Evolutionary conservation across 2,888 invertebrate genomes (phyloP), one percentile per base, ranked within the genome.

Genomic region (Heliothis peltigera): DNA sequence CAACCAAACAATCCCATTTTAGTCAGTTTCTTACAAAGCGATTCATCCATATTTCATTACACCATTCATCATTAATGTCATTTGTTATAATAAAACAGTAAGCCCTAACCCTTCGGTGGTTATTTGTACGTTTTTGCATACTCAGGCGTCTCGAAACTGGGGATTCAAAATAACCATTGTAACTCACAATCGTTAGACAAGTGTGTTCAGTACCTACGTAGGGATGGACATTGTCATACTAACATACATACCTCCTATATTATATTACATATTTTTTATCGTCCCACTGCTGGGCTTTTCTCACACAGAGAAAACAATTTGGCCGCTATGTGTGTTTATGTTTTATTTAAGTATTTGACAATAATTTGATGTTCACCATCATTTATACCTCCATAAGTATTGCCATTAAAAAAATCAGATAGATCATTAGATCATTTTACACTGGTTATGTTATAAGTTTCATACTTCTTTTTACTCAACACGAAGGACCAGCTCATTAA

Each of bases 401-500:
- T 67, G 66, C 53, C 42, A 32, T 19, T 19, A 32, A 35, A 22
- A 46, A 25, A 32, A 39, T 35, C 4, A 35, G 5, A 15, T 4
- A 35, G 35, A n/a, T 8, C 53, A 32, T 1, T 4, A 35, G 35
- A n/a, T 8, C 53, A 32, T 1, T 3, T 0, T 59, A 25, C 7
- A 42, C 7, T 32, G 52, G 19, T 1, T 15, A 17, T 0, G 2
- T 12, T 49, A 39, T 7, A 21, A 28, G 53, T 59, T 42, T 62
- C 42, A 4, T 69, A 32, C 21, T 77, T 70, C 43, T 51, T 48
- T 77, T 74, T 70, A 25, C 47, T 54, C 62, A 51, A 58, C 54
- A 64, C 75, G 67, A 64, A 63, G 25, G 69, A 32, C 47, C 28
- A 48, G 62, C 71, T 77, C 71, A 78, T 78, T 75, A 76, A 59